Conservation (phyloP, 2,797 vertebrate species). For the Rhincodon typus region DNA sequence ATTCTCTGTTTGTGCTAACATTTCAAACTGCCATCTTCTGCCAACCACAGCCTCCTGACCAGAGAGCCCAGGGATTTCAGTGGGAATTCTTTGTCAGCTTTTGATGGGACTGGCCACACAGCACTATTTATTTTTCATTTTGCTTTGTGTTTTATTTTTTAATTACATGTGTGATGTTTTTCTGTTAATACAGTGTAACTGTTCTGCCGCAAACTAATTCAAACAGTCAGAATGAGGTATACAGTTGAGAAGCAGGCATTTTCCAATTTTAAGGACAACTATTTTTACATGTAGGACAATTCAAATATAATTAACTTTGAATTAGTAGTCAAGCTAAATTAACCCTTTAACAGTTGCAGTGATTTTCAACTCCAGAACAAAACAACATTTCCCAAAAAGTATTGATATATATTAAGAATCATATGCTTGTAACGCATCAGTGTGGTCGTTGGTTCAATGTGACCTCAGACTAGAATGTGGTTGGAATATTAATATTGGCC, state of each 20-base stretch:
- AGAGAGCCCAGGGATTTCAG: not conserved
- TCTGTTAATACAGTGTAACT: no score
- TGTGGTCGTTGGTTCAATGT: not conserved
- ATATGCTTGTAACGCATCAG: not conserved
- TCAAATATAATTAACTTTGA: not conserved
- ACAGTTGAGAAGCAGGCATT: not conserved
- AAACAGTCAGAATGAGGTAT: constrained; percentile 20
- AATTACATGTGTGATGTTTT: no score
- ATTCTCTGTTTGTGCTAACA: constrained; percentile 32
- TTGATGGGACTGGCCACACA: constrained; percentile 33
- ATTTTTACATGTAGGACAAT: not conserved
- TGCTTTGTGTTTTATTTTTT: constrained; percentile 28
- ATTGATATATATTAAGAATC: not conserved
- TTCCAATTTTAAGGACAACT: not conserved
- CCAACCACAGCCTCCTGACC: not conserved
- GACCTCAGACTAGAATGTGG: not conserved
- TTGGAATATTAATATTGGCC: not conserved
- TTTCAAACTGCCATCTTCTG: constrained; percentile 32
- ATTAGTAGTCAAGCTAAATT: not conserved
- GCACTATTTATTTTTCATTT: constrained; percentile 25
- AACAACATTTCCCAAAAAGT: not conserved
- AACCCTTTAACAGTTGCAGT: not conserved
- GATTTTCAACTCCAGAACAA: not conserved
- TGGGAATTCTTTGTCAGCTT: constrained; percentile 7
- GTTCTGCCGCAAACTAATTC: constrained; percentile 30